These are phyloP conservation scores for Drosophila sordidula DNA, from an alignment of 2,888 invertebrate genomes.

Conservation along the genomic window DNA sequence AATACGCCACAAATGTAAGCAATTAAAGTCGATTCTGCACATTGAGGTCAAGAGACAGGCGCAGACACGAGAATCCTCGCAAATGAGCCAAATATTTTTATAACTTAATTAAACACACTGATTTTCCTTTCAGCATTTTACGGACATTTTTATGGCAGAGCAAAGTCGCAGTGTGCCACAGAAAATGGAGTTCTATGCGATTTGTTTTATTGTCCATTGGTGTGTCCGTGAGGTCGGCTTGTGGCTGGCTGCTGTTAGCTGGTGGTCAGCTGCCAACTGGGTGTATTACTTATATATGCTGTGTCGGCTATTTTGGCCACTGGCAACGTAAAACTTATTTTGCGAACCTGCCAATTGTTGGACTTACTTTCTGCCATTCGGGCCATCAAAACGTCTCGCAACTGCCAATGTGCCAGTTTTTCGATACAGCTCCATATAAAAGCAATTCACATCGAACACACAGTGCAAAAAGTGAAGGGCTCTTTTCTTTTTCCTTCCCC, in stretches of 20 bases:
- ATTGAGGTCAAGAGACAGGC: constrained; percentile 20
- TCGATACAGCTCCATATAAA: constrained; percentile 15
- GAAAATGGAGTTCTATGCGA: constrained; percentile 67
- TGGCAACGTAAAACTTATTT: constrained; percentile 66
- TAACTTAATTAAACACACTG: constrained; percentile 79
- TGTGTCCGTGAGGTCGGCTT: constrained; percentile 13
- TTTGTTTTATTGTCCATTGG: constrained; percentile 73
- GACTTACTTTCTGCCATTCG: constrained; percentile 44
- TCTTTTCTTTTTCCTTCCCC: background rate
- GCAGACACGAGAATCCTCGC: constrained; percentile 6
- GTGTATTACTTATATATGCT: constrained; percentile 56
- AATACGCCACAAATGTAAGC: constrained; percentile 24
- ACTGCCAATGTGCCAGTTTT: constrained; percentile 46
- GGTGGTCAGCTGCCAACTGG: constrained; percentile 62
- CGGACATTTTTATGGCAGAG: constrained; percentile 36
- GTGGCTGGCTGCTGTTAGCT: constrained; percentile 32
- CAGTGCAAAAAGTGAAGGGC: constrained; percentile 1
- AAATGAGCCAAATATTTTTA: constrained; percentile 70
- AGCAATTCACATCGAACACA: constrained; percentile 16
- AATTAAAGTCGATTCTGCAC: constrained; percentile 36
- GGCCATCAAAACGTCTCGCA: constrained; percentile 32
- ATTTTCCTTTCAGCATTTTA: constrained; percentile 60
- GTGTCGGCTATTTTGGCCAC: constrained; percentile 58
- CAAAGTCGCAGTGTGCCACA: constrained; percentile 29
- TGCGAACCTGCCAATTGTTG: constrained; percentile 72